Conservation (phyloP, 2,797 vertebrate genomes). For the Danio tinwini region DNA sequence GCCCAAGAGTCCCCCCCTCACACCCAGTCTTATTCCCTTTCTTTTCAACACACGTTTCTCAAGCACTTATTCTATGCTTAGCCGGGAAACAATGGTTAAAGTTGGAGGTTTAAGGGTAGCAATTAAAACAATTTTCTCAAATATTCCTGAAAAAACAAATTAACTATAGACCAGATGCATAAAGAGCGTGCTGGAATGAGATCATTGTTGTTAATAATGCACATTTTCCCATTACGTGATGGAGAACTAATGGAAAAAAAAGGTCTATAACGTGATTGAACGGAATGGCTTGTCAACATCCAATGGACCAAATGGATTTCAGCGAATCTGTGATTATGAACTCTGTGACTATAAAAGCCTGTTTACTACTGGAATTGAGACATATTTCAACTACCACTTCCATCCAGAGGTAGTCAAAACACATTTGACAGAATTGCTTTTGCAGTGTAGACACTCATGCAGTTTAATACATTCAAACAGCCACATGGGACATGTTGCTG, state of each 20-base stretch:
- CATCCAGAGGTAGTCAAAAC: no score
- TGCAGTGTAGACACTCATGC: no score
- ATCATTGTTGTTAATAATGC: constrained; percentile 76
- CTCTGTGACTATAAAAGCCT: neutral
- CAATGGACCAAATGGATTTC: constrained; percentile 24
- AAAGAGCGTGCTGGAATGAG: constrained; percentile 66
- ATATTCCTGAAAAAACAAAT: constrained; percentile 62
- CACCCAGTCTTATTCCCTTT: constrained; percentile 27
- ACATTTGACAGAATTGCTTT: no score
- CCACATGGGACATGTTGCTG: no score
- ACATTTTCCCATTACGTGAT: constrained; percentile 72
- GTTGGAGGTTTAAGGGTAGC: constrained; percentile 60
- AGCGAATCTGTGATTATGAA: neutral
- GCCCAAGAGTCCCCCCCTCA: constrained; percentile 33
- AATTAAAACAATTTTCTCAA: constrained; percentile 75
- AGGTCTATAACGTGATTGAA: constrained; percentile 16
- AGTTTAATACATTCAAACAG: no score
- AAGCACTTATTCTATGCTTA: constrained; percentile 42
- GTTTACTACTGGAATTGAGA: neutral
- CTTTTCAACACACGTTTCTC: constrained; percentile 44
- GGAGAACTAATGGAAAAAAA: constrained; percentile 41
- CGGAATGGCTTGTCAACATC: neutral
- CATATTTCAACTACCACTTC: no score
- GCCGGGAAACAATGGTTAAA: constrained; percentile 30
- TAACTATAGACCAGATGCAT: constrained; percentile 73